Evolutionary conservation across 2,888 invertebrate species (phyloP).

Genomic region (Cotesia congregata): DNA sequence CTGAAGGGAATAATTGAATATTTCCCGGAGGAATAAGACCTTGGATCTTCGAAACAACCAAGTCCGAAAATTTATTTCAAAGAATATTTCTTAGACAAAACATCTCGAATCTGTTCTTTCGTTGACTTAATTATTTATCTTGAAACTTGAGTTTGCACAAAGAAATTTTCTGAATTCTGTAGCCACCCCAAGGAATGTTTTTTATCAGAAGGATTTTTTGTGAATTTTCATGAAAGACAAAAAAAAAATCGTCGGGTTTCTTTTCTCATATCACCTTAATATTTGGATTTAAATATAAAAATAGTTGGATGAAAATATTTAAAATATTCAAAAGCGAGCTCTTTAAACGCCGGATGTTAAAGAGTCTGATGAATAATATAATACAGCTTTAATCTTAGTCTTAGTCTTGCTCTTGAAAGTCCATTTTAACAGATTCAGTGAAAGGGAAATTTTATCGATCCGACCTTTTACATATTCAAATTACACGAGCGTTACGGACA

Average conservation of each 20-base stretch:
- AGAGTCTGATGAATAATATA: constrained; percentile 23
- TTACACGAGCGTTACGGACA: constrained; percentile 47
- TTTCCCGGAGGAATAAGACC: constrained; percentile 54
- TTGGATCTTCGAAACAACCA: constrained; percentile 31
- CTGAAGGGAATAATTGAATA: constrained; percentile 59
- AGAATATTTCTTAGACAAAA: constrained; percentile 5
- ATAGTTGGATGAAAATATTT: constrained; percentile 5
- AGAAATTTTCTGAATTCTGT: no score
- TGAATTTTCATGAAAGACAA: no score
- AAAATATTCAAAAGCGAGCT: not conserved
- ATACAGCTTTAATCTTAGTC: constrained; percentile 42
- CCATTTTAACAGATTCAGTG: constrained; percentile 51
- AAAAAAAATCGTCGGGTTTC: no score
- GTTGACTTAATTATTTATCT: not conserved
- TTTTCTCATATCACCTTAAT: not conserved
- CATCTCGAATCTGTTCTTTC: not conserved
- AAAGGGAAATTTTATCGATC: constrained; percentile 51
- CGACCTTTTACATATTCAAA: constrained; percentile 55
- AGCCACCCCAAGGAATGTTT: no score
- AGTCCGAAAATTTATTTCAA: not conserved
- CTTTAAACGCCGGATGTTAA: constrained; percentile 1
- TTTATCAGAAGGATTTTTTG: no score
- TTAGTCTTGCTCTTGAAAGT: constrained; percentile 37
- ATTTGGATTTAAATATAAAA: not conserved
- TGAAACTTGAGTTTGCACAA: not conserved